Conservation (phyloP, 2,113 vertebrate species). For the Vulpes vulpes region DNA sequence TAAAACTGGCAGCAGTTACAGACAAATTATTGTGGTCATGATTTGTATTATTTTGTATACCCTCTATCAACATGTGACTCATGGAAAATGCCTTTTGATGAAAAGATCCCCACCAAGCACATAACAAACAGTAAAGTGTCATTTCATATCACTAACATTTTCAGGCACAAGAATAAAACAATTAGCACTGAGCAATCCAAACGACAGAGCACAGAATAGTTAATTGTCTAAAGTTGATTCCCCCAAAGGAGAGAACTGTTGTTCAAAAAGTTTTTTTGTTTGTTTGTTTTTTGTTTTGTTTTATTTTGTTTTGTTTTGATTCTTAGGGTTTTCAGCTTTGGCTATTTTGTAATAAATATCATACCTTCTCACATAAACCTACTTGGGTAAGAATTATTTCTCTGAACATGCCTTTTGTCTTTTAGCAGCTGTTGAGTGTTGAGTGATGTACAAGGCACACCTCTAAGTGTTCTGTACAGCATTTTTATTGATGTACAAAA, state of each 20-base stretch:
- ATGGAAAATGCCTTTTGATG: constrained; percentile 68
- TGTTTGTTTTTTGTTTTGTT: constrained; percentile 61
- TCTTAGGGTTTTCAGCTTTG: constrained; percentile 86
- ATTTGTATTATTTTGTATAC: constrained; percentile 41
- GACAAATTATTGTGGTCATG: constrained; percentile 47
- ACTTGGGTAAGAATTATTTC: constrained; percentile 71
- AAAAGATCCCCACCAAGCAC: constrained; percentile 80
- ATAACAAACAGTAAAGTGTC: constrained; percentile 78
- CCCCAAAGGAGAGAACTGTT: constrained; percentile 71
- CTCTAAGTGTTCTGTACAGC: constrained; percentile 87
- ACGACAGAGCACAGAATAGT: constrained; percentile 77
- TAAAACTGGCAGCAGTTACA: constrained; percentile 74
- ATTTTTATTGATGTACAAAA: constrained; percentile 89
- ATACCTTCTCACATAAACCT: constrained; percentile 83
- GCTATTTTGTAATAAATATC: constrained; percentile 89
- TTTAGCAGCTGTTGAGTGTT: constrained; percentile 89
- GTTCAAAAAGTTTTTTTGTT: constrained; percentile 65
- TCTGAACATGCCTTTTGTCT: constrained; percentile 84
- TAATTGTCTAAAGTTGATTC: constrained; percentile 67
- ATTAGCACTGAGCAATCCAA: constrained; percentile 71
- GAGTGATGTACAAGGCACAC: constrained; percentile 91
- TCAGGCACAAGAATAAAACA: constrained; percentile 83
- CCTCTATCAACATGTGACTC: constrained; percentile 54
- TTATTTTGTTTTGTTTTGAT: constrained; percentile 41
- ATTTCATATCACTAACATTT: constrained; percentile 77